Conservation (phyloP, 2,797 vertebrate species). For the Sternotherus odoratus region DNA sequence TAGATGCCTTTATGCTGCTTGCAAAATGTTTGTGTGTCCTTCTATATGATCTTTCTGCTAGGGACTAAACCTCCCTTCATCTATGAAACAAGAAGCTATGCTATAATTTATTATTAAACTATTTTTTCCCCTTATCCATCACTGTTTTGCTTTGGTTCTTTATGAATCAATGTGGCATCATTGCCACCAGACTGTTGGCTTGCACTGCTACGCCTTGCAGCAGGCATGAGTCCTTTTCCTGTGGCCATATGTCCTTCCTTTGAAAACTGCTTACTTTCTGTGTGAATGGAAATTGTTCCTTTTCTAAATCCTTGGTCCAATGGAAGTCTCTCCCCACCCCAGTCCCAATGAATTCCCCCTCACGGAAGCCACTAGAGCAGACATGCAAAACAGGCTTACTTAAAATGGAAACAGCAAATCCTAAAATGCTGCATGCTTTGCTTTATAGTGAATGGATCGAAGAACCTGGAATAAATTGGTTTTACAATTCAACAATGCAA, state of each 20-base stretch:
- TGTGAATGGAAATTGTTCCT: background rate
- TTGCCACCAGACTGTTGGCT: background rate
- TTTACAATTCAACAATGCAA: background rate
- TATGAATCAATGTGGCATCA: background rate
- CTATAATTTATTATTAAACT: background rate
- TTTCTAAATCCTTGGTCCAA: background rate
- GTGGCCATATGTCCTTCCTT: background rate
- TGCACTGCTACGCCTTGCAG: background rate
- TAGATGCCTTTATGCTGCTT: background rate
- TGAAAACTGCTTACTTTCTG: background rate
- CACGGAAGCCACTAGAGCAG: background rate
- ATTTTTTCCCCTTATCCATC: background rate
- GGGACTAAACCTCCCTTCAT: background rate
- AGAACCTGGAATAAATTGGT: background rate
- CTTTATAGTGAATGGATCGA: background rate
- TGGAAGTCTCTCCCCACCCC: background rate
- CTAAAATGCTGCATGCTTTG: background rate
- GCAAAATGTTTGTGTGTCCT: background rate
- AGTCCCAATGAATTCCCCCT: background rate
- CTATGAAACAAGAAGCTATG: background rate
- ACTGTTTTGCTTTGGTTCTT: background rate
- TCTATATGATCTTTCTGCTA: background rate
- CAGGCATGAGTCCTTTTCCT: background rate
- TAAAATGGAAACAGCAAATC: constrained; percentile 28
- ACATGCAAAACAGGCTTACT: background rate